Evolutionary conservation across 2,113 vertebrate species (phyloP), one percentile per base, ranked within the genome.

Genomic region (Arvicanthis niloticus): DNA sequence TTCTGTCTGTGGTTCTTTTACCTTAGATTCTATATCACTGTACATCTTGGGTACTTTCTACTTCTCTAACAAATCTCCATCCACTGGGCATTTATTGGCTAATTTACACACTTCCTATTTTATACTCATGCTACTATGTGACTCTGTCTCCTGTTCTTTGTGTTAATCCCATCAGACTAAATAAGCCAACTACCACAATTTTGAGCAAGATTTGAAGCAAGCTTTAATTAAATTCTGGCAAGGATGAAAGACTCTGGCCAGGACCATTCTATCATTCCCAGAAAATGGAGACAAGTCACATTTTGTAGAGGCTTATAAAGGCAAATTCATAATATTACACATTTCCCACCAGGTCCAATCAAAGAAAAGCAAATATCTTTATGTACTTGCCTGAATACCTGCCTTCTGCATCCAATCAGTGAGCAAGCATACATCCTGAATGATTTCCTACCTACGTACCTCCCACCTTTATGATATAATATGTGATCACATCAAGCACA

Each of bases 11-110:
- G 13, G 19, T 51, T 72, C 45, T 72, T 56, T 72, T 53, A 15
- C 9, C 45, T 67, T 60, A 7, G 24, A n/a, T 77, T 80, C 17
- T 60, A 21, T 80, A 53, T 89, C 10, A 89, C 9, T 80, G 13
- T 95, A 93, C n/a, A 89, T n/a, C 17, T 7, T 60, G 19, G 11
- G 1, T 13, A n/a, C 78, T 62, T 89, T 76, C 37, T 68, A 17
- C 22, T 77, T 96, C 93, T 91, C 53, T 91, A 24, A 31, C 21
- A 91, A 70, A 10, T 86, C 26, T 37, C 82, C 48, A 81, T 86
- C 89, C 86, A 89, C n/a, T 91, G 17, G 96, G 48, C 34, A 91
- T 62, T 82, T 93, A 88, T 21, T 53, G 72, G 24, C 10, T 82
- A 34, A 7, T 65, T 77, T 31, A 17, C 31, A 4, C 3, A 26